phyloP scores from a whole-genome alignment of 2,888 invertebrate species.

The Drosophila cognata region DNA sequence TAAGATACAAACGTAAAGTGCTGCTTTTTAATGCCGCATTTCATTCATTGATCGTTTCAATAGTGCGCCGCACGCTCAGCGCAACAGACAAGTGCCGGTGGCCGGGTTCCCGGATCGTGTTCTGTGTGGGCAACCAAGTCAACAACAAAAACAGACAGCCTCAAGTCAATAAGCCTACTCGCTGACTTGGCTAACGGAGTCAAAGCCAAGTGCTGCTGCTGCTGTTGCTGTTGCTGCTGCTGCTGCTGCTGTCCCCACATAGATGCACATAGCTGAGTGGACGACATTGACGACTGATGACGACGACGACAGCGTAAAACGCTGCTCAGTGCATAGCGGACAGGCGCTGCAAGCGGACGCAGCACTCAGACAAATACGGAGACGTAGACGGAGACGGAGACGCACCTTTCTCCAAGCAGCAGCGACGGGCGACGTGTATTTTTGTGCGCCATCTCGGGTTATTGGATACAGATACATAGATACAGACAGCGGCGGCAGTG shows the following conservation, averaged over 20 bases:
- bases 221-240: slow-evolving; percentile 21
- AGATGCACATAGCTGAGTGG: slow-evolving; percentile 38
- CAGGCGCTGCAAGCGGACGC: slow-evolving; percentile 81
- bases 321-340: slow-evolving; percentile 79
- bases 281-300: slow-evolving; percentile 66
- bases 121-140: slow-evolving; percentile 55
- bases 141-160: slow-evolving; percentile 7
- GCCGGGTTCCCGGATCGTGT: slow-evolving; percentile 33
- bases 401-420: slow-evolving; percentile 66
- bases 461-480: slow-evolving; percentile 77
- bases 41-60: slow-evolving; percentile 83
- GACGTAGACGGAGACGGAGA: slow-evolving; percentile 5
- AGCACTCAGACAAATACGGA: slow-evolving; percentile 28
- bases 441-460: slow-evolving; percentile 71
- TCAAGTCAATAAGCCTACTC: slow-evolving; percentile 53
- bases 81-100: slow-evolving; percentile 72
- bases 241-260: slow-evolving; percentile 44
- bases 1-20: slow-evolving; percentile 66
- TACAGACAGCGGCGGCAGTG: slow-evolving; percentile 45
- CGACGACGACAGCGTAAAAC: slow-evolving; percentile 47
- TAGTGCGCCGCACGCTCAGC: slow-evolving; percentile 72
- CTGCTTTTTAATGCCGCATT: slow-evolving; percentile 79
- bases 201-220: slow-evolving; percentile 74
- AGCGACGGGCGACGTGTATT: slow-evolving; percentile 51
- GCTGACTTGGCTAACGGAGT: slow-evolving; percentile 76